phyloP scores from a whole-genome alignment of 2,797 vertebrate species.

The Eulemur mongoz region DNA sequence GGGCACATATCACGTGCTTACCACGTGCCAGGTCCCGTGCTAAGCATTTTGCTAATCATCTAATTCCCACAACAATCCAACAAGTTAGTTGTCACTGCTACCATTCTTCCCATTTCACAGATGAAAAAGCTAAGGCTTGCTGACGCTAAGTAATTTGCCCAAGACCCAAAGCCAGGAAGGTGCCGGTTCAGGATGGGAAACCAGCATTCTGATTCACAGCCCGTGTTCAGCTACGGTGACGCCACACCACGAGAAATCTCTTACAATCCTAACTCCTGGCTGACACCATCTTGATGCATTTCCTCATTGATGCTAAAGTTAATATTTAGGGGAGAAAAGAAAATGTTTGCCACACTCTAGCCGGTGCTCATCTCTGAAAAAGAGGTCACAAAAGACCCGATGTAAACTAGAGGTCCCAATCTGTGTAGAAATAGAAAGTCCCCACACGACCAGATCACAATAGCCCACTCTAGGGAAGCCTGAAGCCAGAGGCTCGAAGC shows the following conservation, averaged over 20 bases:
- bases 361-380: not conserved
- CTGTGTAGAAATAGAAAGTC: not conserved
- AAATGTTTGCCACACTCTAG: not conserved
- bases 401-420: not conserved
- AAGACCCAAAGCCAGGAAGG: not conserved
- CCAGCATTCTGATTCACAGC: not conserved
- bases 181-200: not conserved
- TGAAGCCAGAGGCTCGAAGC: not conserved
- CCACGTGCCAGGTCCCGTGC: not conserved
- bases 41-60: not conserved
- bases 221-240: accelerated
- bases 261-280: not conserved
- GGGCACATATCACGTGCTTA: not conserved
- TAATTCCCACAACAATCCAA: not conserved
- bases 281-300: not conserved
- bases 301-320: not conserved
- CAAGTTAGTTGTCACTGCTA: not conserved
- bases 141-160: not conserved
- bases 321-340: slow-evolving; percentile 11
- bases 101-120: not conserved
- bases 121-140: not conserved
- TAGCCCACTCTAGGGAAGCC: not conserved
- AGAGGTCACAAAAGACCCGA: not conserved
- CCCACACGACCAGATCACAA: not conserved
- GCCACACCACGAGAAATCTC: not conserved